Percentiles rank a stretch among this genome's conserved stretches.
These are phyloP conservation scores for Sula dactylatra DNA, from an alignment of 2,113 vertebrate species.

Conservation along the genomic window DNA sequence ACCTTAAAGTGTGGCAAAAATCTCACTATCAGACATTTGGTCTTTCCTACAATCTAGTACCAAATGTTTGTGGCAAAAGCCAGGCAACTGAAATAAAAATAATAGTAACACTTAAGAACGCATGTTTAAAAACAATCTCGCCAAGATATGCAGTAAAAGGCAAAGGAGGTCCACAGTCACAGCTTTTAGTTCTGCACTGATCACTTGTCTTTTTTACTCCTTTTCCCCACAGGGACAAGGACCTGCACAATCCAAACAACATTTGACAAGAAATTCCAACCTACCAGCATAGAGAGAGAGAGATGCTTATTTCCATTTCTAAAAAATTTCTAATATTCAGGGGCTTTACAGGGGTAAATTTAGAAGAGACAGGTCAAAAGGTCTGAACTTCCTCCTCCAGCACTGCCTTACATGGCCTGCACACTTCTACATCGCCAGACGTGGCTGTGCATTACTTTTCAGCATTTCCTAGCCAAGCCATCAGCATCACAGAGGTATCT, in stretches of 20 bases:
- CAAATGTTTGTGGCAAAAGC: background rate
- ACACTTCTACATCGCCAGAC: fast-evolving
- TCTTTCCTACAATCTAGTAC: background rate
- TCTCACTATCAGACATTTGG: background rate
- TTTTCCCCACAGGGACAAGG: background rate
- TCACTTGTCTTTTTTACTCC: background rate
- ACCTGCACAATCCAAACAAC: background rate
- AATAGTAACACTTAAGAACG: background rate
- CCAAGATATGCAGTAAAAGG: background rate
- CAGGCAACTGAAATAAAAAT: background rate
- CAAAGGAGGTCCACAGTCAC: background rate
- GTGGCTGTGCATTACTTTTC: background rate
- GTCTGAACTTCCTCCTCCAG: background rate
- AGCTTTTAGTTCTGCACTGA: background rate
- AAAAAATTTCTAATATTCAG: background rate
- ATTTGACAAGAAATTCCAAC: background rate
- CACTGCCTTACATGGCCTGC: no score
- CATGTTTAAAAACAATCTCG: background rate
- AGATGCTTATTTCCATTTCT: background rate
- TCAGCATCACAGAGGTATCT: background rate
- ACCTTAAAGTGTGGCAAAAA: background rate
- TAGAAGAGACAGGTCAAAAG: background rate
- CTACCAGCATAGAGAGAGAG: background rate
- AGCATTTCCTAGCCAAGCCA: background rate
- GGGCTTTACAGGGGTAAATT: background rate